Conservation (phyloP, 37 sponge, comb jelly and placozoan genomes). For the Theonella swinhoei region DNA sequence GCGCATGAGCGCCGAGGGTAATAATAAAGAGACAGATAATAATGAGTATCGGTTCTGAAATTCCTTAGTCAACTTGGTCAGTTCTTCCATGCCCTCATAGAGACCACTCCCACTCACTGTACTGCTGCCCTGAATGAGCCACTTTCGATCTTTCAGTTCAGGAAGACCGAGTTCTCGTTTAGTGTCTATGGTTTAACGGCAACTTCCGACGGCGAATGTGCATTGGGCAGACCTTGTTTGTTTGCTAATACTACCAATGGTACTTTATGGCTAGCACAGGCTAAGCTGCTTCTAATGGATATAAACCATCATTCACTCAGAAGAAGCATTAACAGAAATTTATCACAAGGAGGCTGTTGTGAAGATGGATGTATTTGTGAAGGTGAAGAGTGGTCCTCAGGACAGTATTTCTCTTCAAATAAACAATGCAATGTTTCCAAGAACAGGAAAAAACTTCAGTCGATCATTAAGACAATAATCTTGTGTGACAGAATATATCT, state of each 20-base stretch:
- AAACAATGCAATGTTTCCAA: background rate
- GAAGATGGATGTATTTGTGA: too few species aligned
- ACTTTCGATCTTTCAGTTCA: conserved; percentile 55
- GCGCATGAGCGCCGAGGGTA: too few species aligned
- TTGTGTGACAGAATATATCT: conserved; percentile 22
- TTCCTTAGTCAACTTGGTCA: conserved; percentile 72
- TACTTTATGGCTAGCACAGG: too few species aligned
- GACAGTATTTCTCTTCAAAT: background rate
- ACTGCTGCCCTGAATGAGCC: conserved; percentile 85
- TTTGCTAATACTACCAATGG: conserved; percentile 87
- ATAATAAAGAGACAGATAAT: too few species aligned
- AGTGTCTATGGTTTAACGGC: too few species aligned
- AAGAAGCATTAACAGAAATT: too few species aligned
- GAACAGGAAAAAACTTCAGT: conserved; percentile 3
- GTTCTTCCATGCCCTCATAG: conserved; percentile 67
- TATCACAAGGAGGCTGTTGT: conserved; percentile 58
- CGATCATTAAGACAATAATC: conserved; percentile 24
- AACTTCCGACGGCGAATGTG: conserved; percentile 53
- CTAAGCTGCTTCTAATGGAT: too few species aligned
- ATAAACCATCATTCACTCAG: too few species aligned
- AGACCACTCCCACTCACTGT: conserved; percentile 81
- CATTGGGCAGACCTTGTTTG: conserved; percentile 86
- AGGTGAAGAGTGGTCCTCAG: too few species aligned
- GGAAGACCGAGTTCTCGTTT: conserved; percentile 66
- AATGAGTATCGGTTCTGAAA: too few species aligned